These are phyloP conservation scores for Drosophila acutilabella DNA, from an alignment of 2,888 invertebrate genomes.

Conservation along the genomic window DNA sequence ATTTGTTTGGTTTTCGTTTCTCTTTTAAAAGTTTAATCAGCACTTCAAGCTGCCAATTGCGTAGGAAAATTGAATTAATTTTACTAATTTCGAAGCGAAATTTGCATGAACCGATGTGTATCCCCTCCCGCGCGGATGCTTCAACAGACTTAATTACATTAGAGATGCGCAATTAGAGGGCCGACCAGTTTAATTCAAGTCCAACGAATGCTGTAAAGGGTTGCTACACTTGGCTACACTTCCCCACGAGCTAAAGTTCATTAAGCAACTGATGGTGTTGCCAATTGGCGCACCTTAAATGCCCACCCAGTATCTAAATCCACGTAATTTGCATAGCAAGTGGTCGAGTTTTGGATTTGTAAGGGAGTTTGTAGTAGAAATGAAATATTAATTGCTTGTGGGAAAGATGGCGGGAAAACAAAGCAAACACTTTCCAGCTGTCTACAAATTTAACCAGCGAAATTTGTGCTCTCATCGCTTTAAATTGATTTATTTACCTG, in stretches of 20 bases:
- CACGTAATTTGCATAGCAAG: conserved; percentile 30
- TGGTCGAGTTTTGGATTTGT: conserved; percentile 18
- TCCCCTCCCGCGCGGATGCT: conserved; percentile 15
- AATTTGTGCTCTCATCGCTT: conserved; percentile 4
- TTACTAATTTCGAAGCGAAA: conserved; percentile 65
- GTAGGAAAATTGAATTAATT: conserved; percentile 64
- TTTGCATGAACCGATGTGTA: conserved; percentile 58
- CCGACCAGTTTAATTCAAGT: conserved; percentile 19
- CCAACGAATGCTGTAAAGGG: conserved; percentile 24
- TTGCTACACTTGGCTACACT: conserved; percentile 5
- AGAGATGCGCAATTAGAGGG: conserved; percentile 70
- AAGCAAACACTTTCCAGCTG: conserved; percentile 22
- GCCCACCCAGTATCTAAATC: background rate
- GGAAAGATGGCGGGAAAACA: conserved; percentile 1
- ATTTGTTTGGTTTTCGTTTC: background rate
- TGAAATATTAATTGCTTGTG: conserved; percentile 55
- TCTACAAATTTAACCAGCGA: conserved; percentile 6
- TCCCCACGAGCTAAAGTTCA: conserved; percentile 34
- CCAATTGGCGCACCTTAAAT: conserved; percentile 22
- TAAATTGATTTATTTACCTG: conserved; percentile 57
- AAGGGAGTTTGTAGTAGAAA: conserved; percentile 30
- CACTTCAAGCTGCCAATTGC: conserved; percentile 50
- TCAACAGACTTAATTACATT: conserved; percentile 65
- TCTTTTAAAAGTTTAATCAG: conserved; percentile 63
- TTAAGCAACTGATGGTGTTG: conserved; percentile 65